Conservation (phyloP, 2,797 vertebrate genomes). For the Amphiprion clarkii region DNA sequence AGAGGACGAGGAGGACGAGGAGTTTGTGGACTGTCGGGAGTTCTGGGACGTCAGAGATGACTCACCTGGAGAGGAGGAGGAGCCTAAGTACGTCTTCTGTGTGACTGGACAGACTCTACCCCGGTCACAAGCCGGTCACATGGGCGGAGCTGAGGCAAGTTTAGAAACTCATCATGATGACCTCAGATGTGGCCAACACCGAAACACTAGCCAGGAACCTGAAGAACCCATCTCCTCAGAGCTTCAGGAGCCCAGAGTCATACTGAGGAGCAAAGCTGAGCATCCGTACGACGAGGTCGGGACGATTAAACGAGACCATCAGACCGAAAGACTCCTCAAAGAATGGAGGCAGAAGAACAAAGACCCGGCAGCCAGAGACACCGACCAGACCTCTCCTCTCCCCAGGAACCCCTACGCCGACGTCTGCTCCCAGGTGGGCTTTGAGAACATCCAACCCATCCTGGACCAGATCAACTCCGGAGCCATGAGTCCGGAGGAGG, state of each 20-base stretch:
- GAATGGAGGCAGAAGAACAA: conserved; percentile 72
- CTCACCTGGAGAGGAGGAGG: neutral
- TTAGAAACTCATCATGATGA: conserved; percentile 37
- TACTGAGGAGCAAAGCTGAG: conserved; percentile 34
- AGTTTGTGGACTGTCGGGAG: conserved; percentile 81
- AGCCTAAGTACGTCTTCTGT: conserved; percentile 77
- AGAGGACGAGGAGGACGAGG: conserved; percentile 69
- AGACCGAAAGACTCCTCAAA: conserved; percentile 75
- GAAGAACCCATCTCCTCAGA: conserved; percentile 4
- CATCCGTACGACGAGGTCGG: conserved; percentile 39
- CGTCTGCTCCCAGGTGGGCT: conserved; percentile 15
- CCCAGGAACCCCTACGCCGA: conserved; percentile 44
- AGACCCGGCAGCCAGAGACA: conserved; percentile 5
- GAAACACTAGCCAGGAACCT: too few species aligned
- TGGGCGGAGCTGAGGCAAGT: conserved; percentile 28
- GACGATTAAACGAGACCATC: conserved; percentile 60
- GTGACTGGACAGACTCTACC: conserved; percentile 79
- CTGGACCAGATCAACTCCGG: conserved; percentile 43
- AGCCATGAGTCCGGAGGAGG: conserved; percentile 69
- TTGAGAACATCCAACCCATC: conserved; percentile 55
- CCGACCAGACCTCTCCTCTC: neutral
- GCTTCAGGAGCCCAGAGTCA: conserved; percentile 4
- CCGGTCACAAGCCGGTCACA: conserved; percentile 51
- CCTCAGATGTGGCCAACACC: neutral
- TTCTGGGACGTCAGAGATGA: conserved; percentile 64